Evolutionary conservation across 2,888 invertebrate species (phyloP), one percentile per base, ranked within the genome.

Genomic region (Zaprionus obscuricornis): DNA sequence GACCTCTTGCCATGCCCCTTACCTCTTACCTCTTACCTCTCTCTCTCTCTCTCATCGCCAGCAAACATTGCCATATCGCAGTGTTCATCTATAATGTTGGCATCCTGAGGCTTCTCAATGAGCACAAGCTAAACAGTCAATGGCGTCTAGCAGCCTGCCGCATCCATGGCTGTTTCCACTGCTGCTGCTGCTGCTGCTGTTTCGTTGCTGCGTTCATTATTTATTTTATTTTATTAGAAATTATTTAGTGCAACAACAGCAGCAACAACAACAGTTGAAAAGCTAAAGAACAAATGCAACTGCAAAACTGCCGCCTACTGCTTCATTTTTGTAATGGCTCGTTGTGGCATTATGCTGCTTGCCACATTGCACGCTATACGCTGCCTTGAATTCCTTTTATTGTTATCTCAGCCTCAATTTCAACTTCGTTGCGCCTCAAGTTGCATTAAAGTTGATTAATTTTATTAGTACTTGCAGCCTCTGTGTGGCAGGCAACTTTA

Each of bases 171-270:
- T 50, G 36, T 14, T n/a, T 36, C 4, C 10, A 11, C 13, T 7
- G 2, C 22, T 13, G 2, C 10, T 8, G 17, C n/a, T 18, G 18
- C 18, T 6, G 11, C 17, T 17, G n/a, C 26, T 42, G n/a, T 17
- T 27, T 26, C 33, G 26, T 31, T 40, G 64, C 78, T 73, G 79
- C 83, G 67, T 84, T 78, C 78, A 81, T 84, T 82, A 84, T 82
- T 82, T 82, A 82, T 82, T 82, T 84, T 82, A 82, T 82, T 84
- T 82, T 84, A 84, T 82, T 82, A 82, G 85, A 84, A 82, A 82
- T 82, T 84, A 84, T 82, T 82, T 78, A 82, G 82, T 76, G 74
- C 65, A 57, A 64, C 60, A 10, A 37, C 7, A 29, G 50, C 45
- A 47, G 42, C 55, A 56, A 42, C 27, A 31, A 20, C 17, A 26